Conservation (phyloP, 2,888 invertebrate genomes). For the Lasioglossum pauxillum region DNA sequence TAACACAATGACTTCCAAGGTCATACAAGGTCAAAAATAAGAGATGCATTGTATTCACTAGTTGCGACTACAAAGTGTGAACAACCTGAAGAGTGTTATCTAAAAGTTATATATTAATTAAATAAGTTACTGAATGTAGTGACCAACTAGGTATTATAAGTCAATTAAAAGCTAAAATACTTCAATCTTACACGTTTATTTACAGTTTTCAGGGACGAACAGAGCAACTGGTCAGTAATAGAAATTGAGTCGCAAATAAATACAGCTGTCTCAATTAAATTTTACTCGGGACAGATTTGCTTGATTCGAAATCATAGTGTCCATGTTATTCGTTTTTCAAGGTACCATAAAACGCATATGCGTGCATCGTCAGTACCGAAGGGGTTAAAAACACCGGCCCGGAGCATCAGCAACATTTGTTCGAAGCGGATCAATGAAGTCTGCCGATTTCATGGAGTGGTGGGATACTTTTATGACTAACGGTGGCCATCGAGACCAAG, state of each 20-base stretch:
- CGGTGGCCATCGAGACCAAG: conserved; percentile 12
- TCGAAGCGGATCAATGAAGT: conserved; percentile 1
- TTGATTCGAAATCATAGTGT: neutral
- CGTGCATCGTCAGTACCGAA: neutral
- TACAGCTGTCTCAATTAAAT: too few relatives aligned
- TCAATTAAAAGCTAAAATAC: neutral
- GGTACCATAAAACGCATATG: neutral
- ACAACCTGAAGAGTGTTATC: neutral
- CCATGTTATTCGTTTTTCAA: neutral
- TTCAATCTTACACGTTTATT: neutral
- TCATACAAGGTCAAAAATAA: too few relatives aligned
- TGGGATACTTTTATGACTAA: conserved; percentile 2
- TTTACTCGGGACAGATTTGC: neutral
- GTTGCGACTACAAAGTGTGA: too few relatives aligned
- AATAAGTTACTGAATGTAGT: neutral
- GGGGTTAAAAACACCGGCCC: neutral
- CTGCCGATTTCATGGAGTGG: neutral
- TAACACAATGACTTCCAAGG: too few relatives aligned
- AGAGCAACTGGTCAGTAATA: too few relatives aligned
- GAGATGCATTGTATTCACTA: too few relatives aligned
- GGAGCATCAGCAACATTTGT: neutral
- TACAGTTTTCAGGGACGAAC: too few relatives aligned
- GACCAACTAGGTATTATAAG: neutral
- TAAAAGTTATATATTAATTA: neutral
- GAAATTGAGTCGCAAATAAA: too few relatives aligned